Evolutionary conservation across 2,888 invertebrate genomes (phyloP).

Genomic region (Argyresthia albistria): DNA sequence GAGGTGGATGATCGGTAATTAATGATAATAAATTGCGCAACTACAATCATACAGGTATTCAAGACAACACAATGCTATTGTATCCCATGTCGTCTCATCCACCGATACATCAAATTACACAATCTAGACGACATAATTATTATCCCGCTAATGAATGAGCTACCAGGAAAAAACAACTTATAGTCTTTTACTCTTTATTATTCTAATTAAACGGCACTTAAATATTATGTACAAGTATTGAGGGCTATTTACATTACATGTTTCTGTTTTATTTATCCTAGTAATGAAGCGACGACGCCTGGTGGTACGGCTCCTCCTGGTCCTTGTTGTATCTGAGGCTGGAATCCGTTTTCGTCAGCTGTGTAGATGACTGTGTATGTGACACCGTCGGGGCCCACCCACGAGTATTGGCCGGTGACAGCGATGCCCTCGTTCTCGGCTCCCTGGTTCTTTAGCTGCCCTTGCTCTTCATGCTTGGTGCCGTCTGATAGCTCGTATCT

Average conservation of each 20-base stretch:
- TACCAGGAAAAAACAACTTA: too few relatives aligned
- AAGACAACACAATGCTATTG: too few relatives aligned
- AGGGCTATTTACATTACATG: too few relatives aligned
- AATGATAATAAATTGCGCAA: too few relatives aligned
- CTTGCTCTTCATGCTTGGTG: slow-evolving; percentile 68
- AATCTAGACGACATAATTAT: too few relatives aligned
- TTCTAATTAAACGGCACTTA: slow-evolving; percentile 40
- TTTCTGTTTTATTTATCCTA: slow-evolving; percentile 29
- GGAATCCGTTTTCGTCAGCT: slow-evolving; percentile 68
- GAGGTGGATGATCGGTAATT: too few relatives aligned
- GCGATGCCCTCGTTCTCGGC: slow-evolving; percentile 69
- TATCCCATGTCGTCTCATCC: too few relatives aligned
- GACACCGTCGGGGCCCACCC: slow-evolving; percentile 70
- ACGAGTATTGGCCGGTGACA: slow-evolving; percentile 71
- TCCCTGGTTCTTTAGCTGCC: slow-evolving; percentile 68
- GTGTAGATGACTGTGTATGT: slow-evolving; percentile 73
- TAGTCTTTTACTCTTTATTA: slow-evolving; percentile 10
- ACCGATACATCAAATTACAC: too few relatives aligned
- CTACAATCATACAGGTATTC: too few relatives aligned
- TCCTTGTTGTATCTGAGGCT: slow-evolving; percentile 55
- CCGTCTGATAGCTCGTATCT: slow-evolving; percentile 74
- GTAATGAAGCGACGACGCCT: slow-evolving; percentile 44
- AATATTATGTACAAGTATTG: slow-evolving; percentile 56
- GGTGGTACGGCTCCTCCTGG: slow-evolving; percentile 46
- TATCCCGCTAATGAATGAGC: too few relatives aligned